These are phyloP conservation scores for Stenichneumon culpator DNA, from an alignment of 2,888 invertebrate species.

Conservation along the genomic window DNA sequence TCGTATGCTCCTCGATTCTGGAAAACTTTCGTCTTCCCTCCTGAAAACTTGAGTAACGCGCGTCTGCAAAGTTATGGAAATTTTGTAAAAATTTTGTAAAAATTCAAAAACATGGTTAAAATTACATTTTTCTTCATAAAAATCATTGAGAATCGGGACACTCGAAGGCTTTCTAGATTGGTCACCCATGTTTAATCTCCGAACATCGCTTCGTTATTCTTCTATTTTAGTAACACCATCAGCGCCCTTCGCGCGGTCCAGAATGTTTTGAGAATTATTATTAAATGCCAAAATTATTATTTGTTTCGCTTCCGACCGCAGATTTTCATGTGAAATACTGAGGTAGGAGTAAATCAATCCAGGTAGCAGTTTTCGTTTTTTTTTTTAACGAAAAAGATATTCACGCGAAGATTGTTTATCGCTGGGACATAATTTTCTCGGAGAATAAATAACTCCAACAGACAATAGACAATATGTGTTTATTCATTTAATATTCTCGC, in stretches of 20 bases:
- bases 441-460: slow-evolving; percentile 70
- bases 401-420: not conserved
- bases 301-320: too few species aligned
- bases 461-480: slow-evolving; percentile 85
- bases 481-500: slow-evolving; percentile 84
- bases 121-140: slow-evolving; percentile 51
- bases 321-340: too few species aligned
- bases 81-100: too few species aligned
- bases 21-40: slow-evolving; percentile 34
- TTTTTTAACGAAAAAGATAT: too few species aligned
- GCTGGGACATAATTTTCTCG: not conserved
- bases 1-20: slow-evolving; percentile 83
- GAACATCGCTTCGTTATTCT: not conserved
- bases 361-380: too few species aligned
- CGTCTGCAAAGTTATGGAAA: slow-evolving; percentile 31
- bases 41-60: slow-evolving; percentile 33
- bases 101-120: not conserved
- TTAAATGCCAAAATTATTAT: too few species aligned
- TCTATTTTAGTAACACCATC: not conserved
- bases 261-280: too few species aligned
- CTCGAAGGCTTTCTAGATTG: slow-evolving; percentile 29
- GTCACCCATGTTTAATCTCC: slow-evolving; percentile 49
- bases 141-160: slow-evolving; percentile 41
- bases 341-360: too few species aligned
- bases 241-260: too few species aligned